Base-by-base conservation (phyloP, 2,888 invertebrate species). In the Phalangium opilio region DNA sequence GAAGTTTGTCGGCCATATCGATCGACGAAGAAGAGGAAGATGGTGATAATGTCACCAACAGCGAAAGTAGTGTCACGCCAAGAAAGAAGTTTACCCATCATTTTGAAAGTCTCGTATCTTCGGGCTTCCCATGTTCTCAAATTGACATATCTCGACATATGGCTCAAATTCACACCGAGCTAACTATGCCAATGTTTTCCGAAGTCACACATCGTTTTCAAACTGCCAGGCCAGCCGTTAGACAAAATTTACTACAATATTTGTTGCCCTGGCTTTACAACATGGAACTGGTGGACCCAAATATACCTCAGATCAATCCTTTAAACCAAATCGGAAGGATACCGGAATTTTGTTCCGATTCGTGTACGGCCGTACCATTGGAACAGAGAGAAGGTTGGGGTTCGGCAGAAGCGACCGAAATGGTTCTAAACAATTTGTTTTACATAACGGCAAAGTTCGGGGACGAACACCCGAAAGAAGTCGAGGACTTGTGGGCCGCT, bases 181-280 rank as follows among this genome's bases (percentile, higher is more conserved):
- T 98, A 36, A 96, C 98, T 20, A 95, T 98, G 91, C 91, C 95
- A 0, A 91, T 98, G 79, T 95, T 98, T 71, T 95, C 95, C 63
- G 98, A 98, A 74, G 91, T 96, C 51, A 95, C 95, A 8, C 84
- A 87, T 66, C 77, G 96, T 51, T 84, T 98, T 66, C 93, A 95
- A 72, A 90, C 90, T 7, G 95, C 96, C 0, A 75, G 90, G 38
- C 83, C 90, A 4, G 85, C 91, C 65, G 86, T 95, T 1, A 77
- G 91, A 1, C 87, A 93, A 60, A 72, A 89, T 53, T 70, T 98
- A 55, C 73, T 98, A 46, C 86, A 89, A 63, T 91, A 93, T 66
- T 70, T 98, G 58, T 72, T 93, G 48, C 96, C 96, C 12, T 98
- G 98, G 98, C 73, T 98, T 48, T 85, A 91, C 63, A 98, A 98